Base-by-base conservation (phyloP, 2,113 vertebrate genomes). In the Riparia riparia region DNA sequence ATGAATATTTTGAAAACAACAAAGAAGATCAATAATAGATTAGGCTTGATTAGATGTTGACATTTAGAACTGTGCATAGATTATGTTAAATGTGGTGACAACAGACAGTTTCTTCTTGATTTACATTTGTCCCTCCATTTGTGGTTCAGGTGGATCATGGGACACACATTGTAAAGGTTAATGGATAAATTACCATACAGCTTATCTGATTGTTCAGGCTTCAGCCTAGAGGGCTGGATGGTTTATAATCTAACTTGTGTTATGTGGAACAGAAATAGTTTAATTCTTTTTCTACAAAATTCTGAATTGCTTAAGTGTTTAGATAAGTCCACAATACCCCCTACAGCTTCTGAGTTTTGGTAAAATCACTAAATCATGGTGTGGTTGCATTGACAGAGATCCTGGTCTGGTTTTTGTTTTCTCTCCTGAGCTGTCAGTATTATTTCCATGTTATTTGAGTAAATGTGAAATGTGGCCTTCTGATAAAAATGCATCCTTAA, bases 21-120 rank as follows among this genome's bases (percentile, higher is more conserved):
- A 82, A 94, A 83, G 79, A 92, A 96, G 93, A 96, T 98, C 88
- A 97, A 41, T 96, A 97, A 81, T 87, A 93, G 79, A 97, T 96
- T 95, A 97, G 56, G 71, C 58, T 88, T 97, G 88, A 98, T 97
- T 97, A 96, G 66, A 92, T 97, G 93, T 82, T 98, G 97, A 97
- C 95, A 97, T 98, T 98, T 97, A 96, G 66, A 94, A 95, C 79
- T 83, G 65, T 54, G 71, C 49, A 69, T 83, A 92, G 81, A 79
- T 82, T 96, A 97, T 97, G 80, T 95, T 95, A 97, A 93, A 97
- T 97, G 95, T 79, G 93, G 88, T 89, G 79, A 93, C 93, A 96
- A 71, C 61, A 95, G 44, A 57, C 64, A 90, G n/a, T 94, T 89
- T 91, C 44, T 73, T 94, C 83, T 65, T 96, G 69, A 95, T 95